A percentile compares a stretch with the other conserved stretches of the same genome.
Evolutionary conservation across 2,113 vertebrate species (phyloP).

Genomic region (Neotoma lepida): DNA sequence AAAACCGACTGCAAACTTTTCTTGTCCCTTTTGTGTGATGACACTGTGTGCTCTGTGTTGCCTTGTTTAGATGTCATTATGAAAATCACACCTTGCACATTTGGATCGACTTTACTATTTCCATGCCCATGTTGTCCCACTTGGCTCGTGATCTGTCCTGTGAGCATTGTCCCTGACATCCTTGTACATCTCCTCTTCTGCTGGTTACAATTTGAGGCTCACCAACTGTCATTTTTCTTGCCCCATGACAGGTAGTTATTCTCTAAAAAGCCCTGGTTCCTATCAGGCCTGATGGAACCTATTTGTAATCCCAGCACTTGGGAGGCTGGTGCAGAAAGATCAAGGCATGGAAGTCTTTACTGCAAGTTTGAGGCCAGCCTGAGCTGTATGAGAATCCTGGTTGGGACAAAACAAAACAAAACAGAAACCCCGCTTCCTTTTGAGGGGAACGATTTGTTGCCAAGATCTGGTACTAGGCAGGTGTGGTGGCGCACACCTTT

Average conservation of each 20-base stretch:
- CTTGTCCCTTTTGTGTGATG: not conserved
- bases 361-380: not conserved
- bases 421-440: not conserved
- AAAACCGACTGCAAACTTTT: not conserved
- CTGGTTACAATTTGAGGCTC: not conserved
- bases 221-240: not conserved
- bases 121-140: rapidly evolving
- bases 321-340: not conserved
- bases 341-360: not conserved
- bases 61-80: not conserved
- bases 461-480: not conserved
- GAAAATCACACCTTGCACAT: not conserved
- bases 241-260: not conserved
- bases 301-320: not conserved
- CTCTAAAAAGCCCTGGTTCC: not conserved
- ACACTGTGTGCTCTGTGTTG: not conserved
- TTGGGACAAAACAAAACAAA: not conserved
- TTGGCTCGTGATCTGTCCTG: not conserved
- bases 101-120: not conserved
- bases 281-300: not conserved
- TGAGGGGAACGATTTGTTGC: not conserved
- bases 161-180: not conserved
- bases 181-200: not conserved
- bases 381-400: not conserved
- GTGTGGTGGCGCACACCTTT: not conserved